Percentiles rank a stretch among this genome's conserved stretches.
phyloP scores from a whole-genome alignment of 1,140 invertebrate genomes.

The Frieseomelitta varia region DNA sequence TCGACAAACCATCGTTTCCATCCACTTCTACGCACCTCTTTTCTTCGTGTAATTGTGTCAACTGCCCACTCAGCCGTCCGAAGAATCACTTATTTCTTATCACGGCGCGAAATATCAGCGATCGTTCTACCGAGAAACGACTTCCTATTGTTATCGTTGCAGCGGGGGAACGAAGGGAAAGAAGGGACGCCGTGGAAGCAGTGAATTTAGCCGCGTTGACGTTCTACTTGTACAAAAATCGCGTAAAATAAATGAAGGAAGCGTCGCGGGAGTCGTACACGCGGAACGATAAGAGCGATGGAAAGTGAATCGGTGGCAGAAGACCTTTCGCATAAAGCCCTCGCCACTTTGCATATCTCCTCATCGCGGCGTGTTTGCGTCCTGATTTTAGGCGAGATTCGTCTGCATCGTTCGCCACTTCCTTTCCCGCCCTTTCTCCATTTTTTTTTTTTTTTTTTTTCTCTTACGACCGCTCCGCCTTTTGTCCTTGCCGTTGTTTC shows the following conservation, averaged over 20 bases:
- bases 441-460: background rate
- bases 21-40: no score
- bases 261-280: slow-evolving; percentile 24
- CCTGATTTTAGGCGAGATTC: slow-evolving; percentile 58
- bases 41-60: no score
- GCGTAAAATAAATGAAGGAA: slow-evolving; percentile 62
- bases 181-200: no score
- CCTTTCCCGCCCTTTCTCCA: background rate
- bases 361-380: slow-evolving; percentile 56
- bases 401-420: background rate
- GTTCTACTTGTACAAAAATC: background rate
- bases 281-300: slow-evolving; percentile 64
- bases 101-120: no score
- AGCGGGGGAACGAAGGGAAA: no score
- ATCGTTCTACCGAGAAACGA: background rate
- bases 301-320: slow-evolving; percentile 73
- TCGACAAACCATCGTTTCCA: no score
- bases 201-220: background rate
- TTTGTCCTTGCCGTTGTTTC: background rate
- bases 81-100: no score
- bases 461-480: slow-evolving; percentile 6
- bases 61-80: no score
- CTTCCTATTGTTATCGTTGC: background rate
- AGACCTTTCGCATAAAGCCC: slow-evolving; percentile 72
- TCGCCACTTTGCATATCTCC: slow-evolving; percentile 72